Evolutionary conservation across 92 coral and sea anemone genomes (phyloP), one percentile per base, ranked within the genome.

Genomic region (Umimayanthus chanpuru): DNA sequence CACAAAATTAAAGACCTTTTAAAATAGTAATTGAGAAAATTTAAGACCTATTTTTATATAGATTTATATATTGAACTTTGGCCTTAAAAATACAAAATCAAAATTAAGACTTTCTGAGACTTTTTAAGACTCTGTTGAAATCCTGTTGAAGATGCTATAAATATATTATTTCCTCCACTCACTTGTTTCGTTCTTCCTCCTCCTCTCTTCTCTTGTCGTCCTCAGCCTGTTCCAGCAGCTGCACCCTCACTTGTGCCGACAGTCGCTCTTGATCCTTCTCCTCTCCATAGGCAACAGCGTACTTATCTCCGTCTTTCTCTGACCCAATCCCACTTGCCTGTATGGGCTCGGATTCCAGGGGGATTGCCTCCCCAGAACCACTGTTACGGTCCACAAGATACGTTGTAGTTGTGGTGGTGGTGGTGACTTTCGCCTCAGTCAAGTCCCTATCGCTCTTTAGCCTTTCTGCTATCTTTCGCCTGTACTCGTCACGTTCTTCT

Each of bases 401-500:
- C 0, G 94, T 92, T 30, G 92, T 92, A 12, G 90, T 92, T 10
- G 93, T 91, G 74, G 92, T 87, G 3, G 88, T 92, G 30, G 88
- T 77, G 36, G 87, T 83, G 44, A 83, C 87, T 70, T 5, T 68
- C 83, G 82, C 14, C 61, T 74, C 74, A 56, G 43, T 26, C 16
- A 49, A 40, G 16, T 68, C 65, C 73, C 29, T 86, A 15, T 86
- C 73, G 55, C 18, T 89, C 87, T 83, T 83, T 0, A 93, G 85
- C 56, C 87, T 92, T 21, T 93, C 93, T 38, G 91, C 92, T 91
- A 95, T 93, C 76, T 88, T 91, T 50, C 79, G 85, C 40, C 79
- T 91, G 87, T 93, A 95, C 82, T 89, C 88, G 18, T 93, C 94
- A 3, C 96, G 91, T 80, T 96, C 99, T 76, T 97, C 98, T 64